Evolutionary conservation across 2,888 invertebrate genomes (phyloP).

Genomic region (Nephrotoma appendiculata): DNA sequence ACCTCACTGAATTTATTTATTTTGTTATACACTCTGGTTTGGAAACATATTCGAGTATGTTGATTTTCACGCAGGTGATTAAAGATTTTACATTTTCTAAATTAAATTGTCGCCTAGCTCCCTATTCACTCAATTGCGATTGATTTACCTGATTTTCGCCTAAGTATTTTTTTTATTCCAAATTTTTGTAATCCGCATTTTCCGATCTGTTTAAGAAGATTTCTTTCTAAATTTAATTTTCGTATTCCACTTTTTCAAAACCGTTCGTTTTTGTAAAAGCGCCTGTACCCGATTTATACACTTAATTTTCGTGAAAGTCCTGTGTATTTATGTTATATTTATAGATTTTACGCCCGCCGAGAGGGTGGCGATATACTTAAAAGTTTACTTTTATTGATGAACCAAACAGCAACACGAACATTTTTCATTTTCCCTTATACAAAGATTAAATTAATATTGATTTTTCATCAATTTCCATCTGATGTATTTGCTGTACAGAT

Average conservation of each 20-base stretch:
- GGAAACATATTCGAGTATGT: no score
- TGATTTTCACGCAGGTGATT: neutral
- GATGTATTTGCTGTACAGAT: neutral
- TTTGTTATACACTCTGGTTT: no score
- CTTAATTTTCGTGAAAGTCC: neutral
- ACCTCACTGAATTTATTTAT: neutral
- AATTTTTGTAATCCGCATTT: neutral
- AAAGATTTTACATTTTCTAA: neutral
- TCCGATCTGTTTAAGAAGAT: neutral
- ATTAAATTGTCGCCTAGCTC: neutral
- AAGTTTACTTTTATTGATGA: neutral
- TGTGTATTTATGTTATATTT: neutral
- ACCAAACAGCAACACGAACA: neutral
- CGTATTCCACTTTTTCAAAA: neutral
- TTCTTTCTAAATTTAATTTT: neutral
- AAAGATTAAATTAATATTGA: neutral
- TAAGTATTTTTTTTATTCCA: neutral
- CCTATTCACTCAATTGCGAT: neutral
- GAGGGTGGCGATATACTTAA: neutral
- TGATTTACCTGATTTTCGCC: neutral
- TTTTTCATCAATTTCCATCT: neutral
- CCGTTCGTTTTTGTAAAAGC: neutral
- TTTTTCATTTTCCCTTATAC: neutral
- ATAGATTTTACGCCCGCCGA: neutral
- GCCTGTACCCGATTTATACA: neutral